phyloP scores from a whole-genome alignment of 2,113 vertebrate species.

The Amazona vittata region DNA sequence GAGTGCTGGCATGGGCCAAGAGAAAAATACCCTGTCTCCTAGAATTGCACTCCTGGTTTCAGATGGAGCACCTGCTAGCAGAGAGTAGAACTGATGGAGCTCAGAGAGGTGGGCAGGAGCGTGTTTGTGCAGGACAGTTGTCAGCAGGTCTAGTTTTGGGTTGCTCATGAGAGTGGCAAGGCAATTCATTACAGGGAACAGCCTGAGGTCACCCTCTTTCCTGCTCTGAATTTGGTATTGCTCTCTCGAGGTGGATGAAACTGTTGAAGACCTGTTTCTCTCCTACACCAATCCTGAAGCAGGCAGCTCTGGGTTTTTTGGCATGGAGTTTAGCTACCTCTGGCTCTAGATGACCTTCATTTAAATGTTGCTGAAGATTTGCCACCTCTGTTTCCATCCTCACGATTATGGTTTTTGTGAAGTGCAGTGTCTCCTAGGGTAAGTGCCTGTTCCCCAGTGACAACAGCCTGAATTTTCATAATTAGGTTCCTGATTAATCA shows the following conservation, averaged over 20 bases:
- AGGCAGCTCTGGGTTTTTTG: background rate
- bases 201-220: background rate
- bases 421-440: background rate
- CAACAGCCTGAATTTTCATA: background rate
- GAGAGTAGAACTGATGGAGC: background rate
- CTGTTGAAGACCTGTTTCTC: background rate
- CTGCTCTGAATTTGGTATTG: background rate
- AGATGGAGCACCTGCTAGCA: background rate
- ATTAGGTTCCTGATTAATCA: slow-evolving; percentile 22
- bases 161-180: background rate
- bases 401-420: background rate
- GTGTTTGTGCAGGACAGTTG: background rate
- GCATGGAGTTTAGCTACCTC: background rate
- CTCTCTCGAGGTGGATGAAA: background rate
- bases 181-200: background rate
- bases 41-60: background rate
- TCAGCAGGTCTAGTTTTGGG: background rate
- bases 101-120: background rate
- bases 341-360: background rate
- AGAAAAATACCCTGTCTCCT: background rate
- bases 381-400: background rate
- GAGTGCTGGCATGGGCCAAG: background rate
- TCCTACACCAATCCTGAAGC: background rate
- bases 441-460: background rate
- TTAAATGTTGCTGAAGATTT: background rate